Evolutionary conservation across 1,140 invertebrate species (phyloP), one percentile per base, ranked within the genome.

Genomic region (Procambarus virginalis): DNA sequence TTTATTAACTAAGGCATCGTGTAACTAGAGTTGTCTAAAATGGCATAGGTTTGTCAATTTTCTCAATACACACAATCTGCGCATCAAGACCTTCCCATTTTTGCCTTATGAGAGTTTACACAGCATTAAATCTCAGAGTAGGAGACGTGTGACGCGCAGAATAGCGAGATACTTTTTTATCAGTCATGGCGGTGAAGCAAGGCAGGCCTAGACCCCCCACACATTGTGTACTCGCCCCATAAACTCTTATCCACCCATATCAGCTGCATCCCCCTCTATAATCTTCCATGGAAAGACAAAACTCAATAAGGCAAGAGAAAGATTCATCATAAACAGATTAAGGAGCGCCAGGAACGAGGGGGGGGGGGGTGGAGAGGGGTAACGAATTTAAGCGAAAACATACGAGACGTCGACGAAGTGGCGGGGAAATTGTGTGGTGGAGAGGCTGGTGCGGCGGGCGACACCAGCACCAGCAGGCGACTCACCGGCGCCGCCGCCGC

Each of bases 401-500:
- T 82, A 82, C 83, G 68, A 84, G 83, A 76, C 68, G 60, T 5
- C 49, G 48, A 76, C 68, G 83, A 76, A 58, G 83, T 55, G 83
- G 22, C 58, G 46, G 51, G 83, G 73, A 76, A 75, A 77, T 58
- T 55, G 70, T 82, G 51, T 76, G 34, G 34, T 55, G 9, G 84
- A 60, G 73, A 60, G 48, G 84, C 49, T 75, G 84, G 70, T 51
- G 49, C 60, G 86, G 64, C 76, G 51, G 77, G 86, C 86, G 86
- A 87, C 78, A 87, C 86, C 77, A 79, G 55, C 73, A 55, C 58
- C 85, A 79, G 51, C 77, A 73, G 58, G 60, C 77, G 75, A 78
- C 86, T 77, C 76, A 77, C 77, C 77, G 77, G 64, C 86, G 86
- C 73, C 75, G 58, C 76, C 76, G 34, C 34, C 86, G 86, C 51